phyloP scores from a whole-genome alignment of 2,797 vertebrate species.

The Halcyon smyrnensis region DNA sequence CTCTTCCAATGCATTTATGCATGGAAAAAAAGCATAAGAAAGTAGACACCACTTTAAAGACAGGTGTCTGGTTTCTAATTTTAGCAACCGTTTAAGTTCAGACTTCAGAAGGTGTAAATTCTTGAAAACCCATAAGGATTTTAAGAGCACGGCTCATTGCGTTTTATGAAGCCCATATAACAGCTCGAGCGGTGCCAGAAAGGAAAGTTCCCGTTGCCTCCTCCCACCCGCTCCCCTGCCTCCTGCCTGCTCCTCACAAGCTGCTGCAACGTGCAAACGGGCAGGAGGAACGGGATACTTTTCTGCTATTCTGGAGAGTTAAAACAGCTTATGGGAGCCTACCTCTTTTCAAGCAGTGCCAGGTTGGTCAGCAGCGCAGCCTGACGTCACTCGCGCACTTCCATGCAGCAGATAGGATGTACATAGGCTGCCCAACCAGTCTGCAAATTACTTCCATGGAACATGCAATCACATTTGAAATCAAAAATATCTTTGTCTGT shows the following conservation, averaged over 20 bases:
- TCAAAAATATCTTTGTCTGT: neutral
- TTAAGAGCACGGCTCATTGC: neutral
- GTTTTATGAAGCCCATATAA: neutral
- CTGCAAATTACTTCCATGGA: neutral
- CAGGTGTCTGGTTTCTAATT: neutral
- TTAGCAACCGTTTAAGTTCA: neutral
- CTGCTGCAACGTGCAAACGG: neutral
- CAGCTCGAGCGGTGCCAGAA: neutral
- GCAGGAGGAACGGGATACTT: neutral
- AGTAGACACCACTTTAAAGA: neutral
- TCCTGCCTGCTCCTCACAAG: neutral
- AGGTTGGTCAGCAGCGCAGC: neutral
- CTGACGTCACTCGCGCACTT: neutral
- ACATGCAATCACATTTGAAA: neutral
- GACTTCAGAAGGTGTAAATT: neutral
- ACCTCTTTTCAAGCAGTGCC: rapidly evolving
- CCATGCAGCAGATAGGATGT: neutral
- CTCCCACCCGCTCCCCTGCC: neutral
- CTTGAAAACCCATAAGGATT: neutral
- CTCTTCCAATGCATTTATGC: neutral
- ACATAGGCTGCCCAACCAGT: neutral
- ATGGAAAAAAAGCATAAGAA: neutral
- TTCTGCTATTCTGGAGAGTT: neutral
- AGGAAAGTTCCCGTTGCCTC: neutral
- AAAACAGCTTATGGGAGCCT: neutral